Evolutionary conservation across 2,797 vertebrate genomes (phyloP).

Genomic region (Siniperca obscura): DNA sequence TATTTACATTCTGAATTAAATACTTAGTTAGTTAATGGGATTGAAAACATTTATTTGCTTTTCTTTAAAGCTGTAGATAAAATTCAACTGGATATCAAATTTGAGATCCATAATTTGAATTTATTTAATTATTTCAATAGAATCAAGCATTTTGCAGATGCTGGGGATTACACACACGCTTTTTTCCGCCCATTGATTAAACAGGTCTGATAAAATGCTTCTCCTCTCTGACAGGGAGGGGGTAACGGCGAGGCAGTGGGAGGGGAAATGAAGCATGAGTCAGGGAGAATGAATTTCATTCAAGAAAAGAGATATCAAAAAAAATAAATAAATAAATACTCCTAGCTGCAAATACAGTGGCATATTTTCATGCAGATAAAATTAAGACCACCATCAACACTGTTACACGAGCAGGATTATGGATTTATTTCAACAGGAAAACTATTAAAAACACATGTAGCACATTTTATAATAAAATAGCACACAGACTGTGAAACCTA

Average conservation of each 20-base stretch:
- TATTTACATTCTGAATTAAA: not conserved
- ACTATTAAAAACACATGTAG: not conserved
- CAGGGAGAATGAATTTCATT: constrained; percentile 78
- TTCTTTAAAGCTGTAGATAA: constrained; percentile 8
- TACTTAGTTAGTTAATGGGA: not conserved
- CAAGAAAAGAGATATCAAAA: constrained; percentile 58
- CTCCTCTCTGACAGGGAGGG: constrained; percentile 61
- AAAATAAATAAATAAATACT: constrained; percentile 58
- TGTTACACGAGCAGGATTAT: constrained; percentile 65
- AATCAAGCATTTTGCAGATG: not conserved
- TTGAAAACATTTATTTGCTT: not conserved
- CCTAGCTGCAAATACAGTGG: constrained; percentile 32
- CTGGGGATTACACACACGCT: not conserved
- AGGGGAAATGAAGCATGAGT: constrained; percentile 74
- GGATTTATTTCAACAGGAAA: constrained; percentile 57
- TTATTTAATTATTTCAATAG: not conserved
- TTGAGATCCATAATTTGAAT: not conserved
- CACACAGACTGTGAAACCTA: not conserved
- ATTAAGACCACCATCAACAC: constrained; percentile 67
- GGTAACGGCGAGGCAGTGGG: constrained; percentile 64
- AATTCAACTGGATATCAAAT: not conserved
- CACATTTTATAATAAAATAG: constrained; percentile 19
- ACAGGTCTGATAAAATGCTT: constrained; percentile 56
- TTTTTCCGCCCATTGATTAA: constrained; percentile 67
- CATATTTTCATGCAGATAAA: constrained; percentile 63